Evolutionary conservation across 2,888 invertebrate genomes (phyloP), one percentile per base, ranked within the genome.

Genomic region (Sphinx pinastri): DNA sequence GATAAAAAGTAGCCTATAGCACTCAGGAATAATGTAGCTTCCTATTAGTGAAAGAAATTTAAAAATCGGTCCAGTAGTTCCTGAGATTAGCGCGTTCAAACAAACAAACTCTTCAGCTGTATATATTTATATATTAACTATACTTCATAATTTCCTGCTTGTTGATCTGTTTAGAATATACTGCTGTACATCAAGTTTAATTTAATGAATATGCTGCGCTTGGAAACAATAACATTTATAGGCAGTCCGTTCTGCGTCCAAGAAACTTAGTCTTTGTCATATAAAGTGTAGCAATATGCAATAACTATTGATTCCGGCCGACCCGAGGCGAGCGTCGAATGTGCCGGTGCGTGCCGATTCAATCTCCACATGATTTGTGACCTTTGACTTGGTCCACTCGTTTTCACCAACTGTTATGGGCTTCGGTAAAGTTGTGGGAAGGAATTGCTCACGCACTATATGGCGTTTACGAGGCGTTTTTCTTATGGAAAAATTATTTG

Each of bases 241-340:
- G 12, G 12, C 4, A 19, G 5, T 57, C 57, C 25, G 19, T 12
- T 63, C 63, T 63, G 19, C 7, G 19, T 19, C 19, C 49, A 47
- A 63, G 59, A 11, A 25, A 55, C 1, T 54, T 71, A 63, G 14
- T 69, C 66, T 71, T 66, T 71, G 68, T 6, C 12, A 57, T 16
- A 55, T 68, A 71, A 71, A 67, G 55, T 66, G 71, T 68, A 66
- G 68, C 63, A 52, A 72, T 70, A 70, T 71, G 71, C 75, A 73
- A 75, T 73, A 74, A 73, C 54, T 73, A 71, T 73, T 68, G 71
- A 73, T 71, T 54, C 70, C 52, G 58, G 58, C 52, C 57, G 70
- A 51, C 58, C 67, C 54, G 63, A 2, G 60, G 68, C 49, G n/a
- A 57, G 63, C 68, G 60, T 55, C 57, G 63, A 63, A 70, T 68